phyloP scores from a whole-genome alignment of 2,797 vertebrate species.

The Bradypodion pumilum region DNA sequence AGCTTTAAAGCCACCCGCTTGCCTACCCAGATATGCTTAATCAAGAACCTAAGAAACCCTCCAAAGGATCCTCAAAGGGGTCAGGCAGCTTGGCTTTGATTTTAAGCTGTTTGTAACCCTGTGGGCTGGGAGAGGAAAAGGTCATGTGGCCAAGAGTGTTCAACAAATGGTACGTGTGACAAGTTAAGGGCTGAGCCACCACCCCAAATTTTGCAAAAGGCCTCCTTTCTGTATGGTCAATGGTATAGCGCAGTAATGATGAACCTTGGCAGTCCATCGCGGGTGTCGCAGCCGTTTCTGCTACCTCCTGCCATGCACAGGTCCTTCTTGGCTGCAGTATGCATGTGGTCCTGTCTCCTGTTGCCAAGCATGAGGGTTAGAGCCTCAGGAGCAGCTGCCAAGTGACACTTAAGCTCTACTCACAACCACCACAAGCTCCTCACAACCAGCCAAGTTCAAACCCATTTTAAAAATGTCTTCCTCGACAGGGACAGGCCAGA shows the following conservation, averaged over 20 bases:
- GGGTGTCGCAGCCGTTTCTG: no score
- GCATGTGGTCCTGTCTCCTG: no score
- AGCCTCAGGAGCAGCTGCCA: background rate
- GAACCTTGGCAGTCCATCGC: no score
- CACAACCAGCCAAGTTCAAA: background rate
- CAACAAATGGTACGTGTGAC: fast-evolving
- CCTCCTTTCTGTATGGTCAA: background rate
- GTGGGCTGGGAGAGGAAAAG: background rate
- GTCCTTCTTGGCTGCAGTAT: background rate
- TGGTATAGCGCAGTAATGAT: background rate
- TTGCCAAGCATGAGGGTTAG: background rate
- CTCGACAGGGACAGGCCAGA: background rate
- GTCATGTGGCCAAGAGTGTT: fast-evolving
- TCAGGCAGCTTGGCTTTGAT: background rate
- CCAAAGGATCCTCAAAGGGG: background rate
- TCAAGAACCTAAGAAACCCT: background rate
- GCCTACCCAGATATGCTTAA: constrained; percentile 13
- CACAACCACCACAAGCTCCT: no score
- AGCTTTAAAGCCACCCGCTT: constrained; percentile 36
- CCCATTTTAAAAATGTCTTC: background rate
- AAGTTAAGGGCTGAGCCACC: background rate
- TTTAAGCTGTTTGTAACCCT: background rate
- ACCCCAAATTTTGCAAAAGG: no score
- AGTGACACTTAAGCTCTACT: background rate
- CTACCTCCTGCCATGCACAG: background rate